Conservation (phyloP, 2,113 vertebrate genomes). For the Oreochromis tanganicae region DNA sequence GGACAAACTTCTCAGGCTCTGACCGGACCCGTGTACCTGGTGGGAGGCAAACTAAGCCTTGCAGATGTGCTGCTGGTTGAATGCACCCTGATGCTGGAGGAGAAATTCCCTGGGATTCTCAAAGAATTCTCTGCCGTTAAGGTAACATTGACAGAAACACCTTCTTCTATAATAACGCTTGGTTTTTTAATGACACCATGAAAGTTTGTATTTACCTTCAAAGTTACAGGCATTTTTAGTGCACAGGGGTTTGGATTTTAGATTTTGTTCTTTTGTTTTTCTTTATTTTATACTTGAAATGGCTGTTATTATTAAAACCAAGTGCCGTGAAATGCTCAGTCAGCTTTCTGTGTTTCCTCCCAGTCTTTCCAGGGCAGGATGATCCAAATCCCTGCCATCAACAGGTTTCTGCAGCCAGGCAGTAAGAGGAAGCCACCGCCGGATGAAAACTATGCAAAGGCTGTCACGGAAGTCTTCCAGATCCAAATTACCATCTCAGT, state of each 20-base stretch:
- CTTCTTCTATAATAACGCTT: not conserved
- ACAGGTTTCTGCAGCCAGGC: slow-evolving; percentile 82
- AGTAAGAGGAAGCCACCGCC: slow-evolving; percentile 78
- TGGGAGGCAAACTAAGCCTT: slow-evolving; percentile 80
- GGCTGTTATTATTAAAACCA: not conserved
- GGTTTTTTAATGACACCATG: not conserved
- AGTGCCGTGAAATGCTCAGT: not conserved
- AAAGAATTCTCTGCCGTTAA: slow-evolving; percentile 76
- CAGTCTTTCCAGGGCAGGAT: slow-evolving; percentile 85
- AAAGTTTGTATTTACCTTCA: not conserved
- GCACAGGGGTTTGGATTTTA: no score
- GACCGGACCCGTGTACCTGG: slow-evolving; percentile 73
- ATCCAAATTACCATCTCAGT: not conserved
- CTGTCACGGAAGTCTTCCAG: slow-evolving; percentile 56
- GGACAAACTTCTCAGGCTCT: slow-evolving; percentile 70
- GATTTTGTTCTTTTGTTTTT: not conserved
- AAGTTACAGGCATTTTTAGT: not conserved
- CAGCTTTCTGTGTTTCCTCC: not conserved
- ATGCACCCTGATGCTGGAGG: slow-evolving; percentile 82
- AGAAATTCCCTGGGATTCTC: slow-evolving; percentile 71
- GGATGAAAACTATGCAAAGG: slow-evolving; percentile 61
- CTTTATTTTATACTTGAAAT: not conserved
- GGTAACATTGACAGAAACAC: slow-evolving; percentile 62
- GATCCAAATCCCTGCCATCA: slow-evolving; percentile 74
- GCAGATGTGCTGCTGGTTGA: slow-evolving; percentile 86